Percentiles rank a stretch among this genome's conserved stretches.
These are phyloP conservation scores for Toxotes chatareus DNA, from an alignment of 2,113 vertebrate species.

Conservation along the genomic window DNA sequence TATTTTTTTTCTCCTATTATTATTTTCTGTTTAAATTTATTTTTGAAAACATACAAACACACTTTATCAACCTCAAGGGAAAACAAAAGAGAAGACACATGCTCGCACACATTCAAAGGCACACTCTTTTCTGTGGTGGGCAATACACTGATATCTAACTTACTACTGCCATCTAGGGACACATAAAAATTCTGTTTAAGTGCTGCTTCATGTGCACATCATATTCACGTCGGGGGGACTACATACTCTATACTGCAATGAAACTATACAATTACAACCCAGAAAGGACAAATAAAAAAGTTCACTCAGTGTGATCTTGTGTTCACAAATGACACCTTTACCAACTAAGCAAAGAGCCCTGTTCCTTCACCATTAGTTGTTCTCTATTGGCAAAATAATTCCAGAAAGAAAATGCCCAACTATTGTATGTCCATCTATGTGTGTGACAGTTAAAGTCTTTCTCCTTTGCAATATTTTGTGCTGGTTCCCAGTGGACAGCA, in stretches of 20 bases:
- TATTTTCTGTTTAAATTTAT: constrained; percentile 52
- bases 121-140: constrained; percentile 13
- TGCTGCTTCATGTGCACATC: constrained; percentile 25
- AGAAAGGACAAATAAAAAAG: not conserved
- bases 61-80: constrained; percentile 61
- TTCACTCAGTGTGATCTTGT: not conserved
- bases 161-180: constrained; percentile 89
- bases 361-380: not conserved
- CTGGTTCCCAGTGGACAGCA: constrained; percentile 48
- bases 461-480: constrained; percentile 51
- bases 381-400: not conserved
- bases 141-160: constrained; percentile 70
- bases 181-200: constrained; percentile 39
- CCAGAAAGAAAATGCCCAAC: not conserved
- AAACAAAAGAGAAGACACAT: constrained; percentile 56
- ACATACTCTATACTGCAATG: constrained; percentile 7
- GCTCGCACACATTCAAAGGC: constrained; percentile 44
- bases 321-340: not conserved
- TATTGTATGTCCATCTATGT: constrained; percentile 10
- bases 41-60: constrained; percentile 65
- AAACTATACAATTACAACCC: constrained; percentile 14
- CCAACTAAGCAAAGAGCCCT: not conserved
- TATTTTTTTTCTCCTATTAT: constrained; percentile 21
- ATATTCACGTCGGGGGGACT: not conserved
- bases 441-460: constrained; percentile 39